phyloP scores from a whole-genome alignment of 2,797 vertebrate species.

The Alca torda region DNA sequence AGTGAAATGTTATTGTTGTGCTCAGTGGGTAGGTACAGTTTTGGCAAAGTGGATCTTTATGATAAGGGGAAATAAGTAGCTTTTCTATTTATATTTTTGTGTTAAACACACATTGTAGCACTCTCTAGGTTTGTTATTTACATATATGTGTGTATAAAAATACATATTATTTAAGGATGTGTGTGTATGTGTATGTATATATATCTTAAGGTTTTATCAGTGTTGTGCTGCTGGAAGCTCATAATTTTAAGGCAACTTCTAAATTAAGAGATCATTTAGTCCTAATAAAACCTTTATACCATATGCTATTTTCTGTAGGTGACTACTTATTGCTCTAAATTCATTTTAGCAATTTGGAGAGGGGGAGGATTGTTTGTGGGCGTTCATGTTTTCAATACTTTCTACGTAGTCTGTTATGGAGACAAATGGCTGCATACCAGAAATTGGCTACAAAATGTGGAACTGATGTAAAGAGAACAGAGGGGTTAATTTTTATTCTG shows the following conservation, averaged over 20 bases:
- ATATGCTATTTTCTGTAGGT: neutral
- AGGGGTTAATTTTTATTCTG: neutral
- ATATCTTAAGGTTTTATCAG: neutral
- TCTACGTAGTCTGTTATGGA: fast-evolving
- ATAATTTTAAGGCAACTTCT: neutral
- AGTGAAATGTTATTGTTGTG: neutral
- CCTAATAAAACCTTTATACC: neutral
- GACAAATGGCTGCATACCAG: neutral
- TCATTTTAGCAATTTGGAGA: neutral
- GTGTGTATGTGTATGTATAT: neutral
- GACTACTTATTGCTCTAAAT: neutral
- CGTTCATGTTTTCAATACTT: neutral
- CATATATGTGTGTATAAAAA: neutral
- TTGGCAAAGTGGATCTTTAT: neutral
- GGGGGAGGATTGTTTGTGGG: neutral
- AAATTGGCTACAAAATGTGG: neutral
- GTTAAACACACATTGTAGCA: too few relatives aligned
- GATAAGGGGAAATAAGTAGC: neutral
- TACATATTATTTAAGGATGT: neutral
- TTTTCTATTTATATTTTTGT: neutral
- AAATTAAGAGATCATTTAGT: neutral
- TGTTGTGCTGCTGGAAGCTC: neutral
- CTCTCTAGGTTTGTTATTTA: neutral
- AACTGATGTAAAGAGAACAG: neutral
- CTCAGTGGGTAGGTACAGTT: neutral